Evolutionary conservation across 2,888 invertebrate species (phyloP), one percentile per base, ranked within the genome.

Genomic region (Mantis religiosa): DNA sequence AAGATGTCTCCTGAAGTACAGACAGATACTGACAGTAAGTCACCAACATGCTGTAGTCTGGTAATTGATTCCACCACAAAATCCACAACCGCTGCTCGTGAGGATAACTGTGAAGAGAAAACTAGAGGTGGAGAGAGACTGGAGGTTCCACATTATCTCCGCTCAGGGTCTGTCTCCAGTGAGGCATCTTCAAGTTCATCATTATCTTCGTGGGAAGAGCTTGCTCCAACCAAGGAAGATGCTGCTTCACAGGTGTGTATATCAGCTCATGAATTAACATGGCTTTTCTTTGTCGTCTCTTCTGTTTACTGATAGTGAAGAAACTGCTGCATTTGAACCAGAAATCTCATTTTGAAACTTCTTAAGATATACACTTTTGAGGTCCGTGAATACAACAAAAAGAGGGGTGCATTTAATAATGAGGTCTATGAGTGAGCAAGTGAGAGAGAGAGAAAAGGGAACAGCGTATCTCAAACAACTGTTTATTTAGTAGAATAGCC

Each of bases 191-290:
- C 54, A 20, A 92, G 92, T 9, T 92, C 92, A 6, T 93, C 92
- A 89, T 91, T 92, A 34, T 92, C 92, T 0, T 92, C 92, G 20
- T 93, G 93, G 92, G 93, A 93, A 84, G 92, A 92, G 8, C 91
- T 86, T 25, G 28, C 81, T 6, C 47, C 87, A n/a, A 15, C 12
- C 92, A 15, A 90, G 91, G 7, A 86, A 85, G 27, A 90, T 86
- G n/a, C 90, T 90, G 30, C 91, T 90, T 9, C 91, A 91, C 2
- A 91, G 87, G 83, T 82, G 12, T 41, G 41, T 12, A 41, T 41
- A 2, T 12, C 12, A 12, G 41, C 41, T 41, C 41, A 41, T 41
- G 12, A 12, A 0, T 41, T 34, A 7, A 34, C 34, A 41, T 12
- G 12, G 41, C 2, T 41, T 12, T 41, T n/a, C n/a, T 41, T 12